Evolutionary conservation across 2,888 invertebrate genomes (phyloP).

Genomic region (Dicyrtoma fusca): DNA sequence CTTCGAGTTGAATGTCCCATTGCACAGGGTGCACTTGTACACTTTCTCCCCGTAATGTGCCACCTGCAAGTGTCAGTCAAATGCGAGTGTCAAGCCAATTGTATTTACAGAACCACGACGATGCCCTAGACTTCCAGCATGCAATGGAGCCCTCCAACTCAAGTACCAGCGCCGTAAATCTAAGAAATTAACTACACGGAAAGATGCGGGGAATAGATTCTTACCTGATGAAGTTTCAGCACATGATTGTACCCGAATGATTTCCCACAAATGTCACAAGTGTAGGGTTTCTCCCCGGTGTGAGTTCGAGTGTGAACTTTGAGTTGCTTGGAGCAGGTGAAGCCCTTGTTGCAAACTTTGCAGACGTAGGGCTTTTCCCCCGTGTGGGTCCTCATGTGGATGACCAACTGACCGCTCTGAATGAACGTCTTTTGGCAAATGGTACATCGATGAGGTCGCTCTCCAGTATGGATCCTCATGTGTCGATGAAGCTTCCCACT

Average conservation of each 20-base stretch:
- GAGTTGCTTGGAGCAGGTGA: conserved; percentile 88
- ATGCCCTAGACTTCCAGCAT: too few relatives aligned
- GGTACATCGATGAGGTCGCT: conserved; percentile 84
- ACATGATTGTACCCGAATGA: conserved; percentile 92
- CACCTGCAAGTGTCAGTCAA: conserved; percentile 65
- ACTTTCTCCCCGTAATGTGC: conserved; percentile 91
- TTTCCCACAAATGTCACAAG: conserved; percentile 87
- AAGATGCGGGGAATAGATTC: too few relatives aligned
- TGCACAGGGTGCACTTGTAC: conserved; percentile 89
- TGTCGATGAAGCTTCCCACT: conserved; percentile 87
- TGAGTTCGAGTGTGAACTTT: conserved; percentile 90
- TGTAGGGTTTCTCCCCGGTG: conserved; percentile 88
- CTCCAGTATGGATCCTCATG: conserved; percentile 88
- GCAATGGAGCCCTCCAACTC: too few relatives aligned
- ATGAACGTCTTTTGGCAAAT: conserved; percentile 89
- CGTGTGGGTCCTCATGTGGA: conserved; percentile 87
- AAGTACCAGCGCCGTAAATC: too few relatives aligned
- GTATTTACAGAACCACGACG: too few relatives aligned
- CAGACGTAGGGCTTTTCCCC: conserved; percentile 68
- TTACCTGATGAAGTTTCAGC: conserved; percentile 71
- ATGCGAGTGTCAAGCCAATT: too few relatives aligned
- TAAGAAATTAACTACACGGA: too few relatives aligned
- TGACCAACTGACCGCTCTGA: conserved; percentile 86
- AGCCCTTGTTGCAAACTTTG: conserved; percentile 84
- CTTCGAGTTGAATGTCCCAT: conserved; percentile 86